phyloP scores from a whole-genome alignment of 2,113 vertebrate genomes.

The Peucedramus taeniatus region DNA sequence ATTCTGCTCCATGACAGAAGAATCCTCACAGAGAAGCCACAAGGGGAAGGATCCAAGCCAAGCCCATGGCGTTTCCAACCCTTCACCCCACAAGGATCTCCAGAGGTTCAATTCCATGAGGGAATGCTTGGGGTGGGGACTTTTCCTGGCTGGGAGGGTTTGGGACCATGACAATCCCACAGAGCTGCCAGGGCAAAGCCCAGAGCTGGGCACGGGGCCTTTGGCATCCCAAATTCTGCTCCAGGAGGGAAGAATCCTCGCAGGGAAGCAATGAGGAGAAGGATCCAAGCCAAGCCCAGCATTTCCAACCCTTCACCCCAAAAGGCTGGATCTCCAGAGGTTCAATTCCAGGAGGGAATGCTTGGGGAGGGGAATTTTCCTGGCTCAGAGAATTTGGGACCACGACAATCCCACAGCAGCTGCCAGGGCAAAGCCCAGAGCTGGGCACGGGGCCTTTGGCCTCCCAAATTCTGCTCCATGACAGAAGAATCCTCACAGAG shows the following conservation, averaged over 20 bases:
- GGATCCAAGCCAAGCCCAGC: not conserved
- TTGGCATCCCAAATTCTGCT: not conserved
- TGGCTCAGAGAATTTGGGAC: accelerated
- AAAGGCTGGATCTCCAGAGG: not conserved
- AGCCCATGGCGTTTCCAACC: too few relatives aligned
- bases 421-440: not conserved
- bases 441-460: accelerated
- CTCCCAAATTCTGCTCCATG: accelerated
- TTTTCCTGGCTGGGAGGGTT: accelerated
- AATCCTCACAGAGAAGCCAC: too few relatives aligned
- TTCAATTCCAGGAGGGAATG: accelerated
- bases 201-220: accelerated
- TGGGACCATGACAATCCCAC: accelerated
- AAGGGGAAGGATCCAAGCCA: too few relatives aligned
- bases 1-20: too few relatives aligned
- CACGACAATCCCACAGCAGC: accelerated
- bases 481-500: accelerated
- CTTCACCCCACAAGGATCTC: too few relatives aligned
- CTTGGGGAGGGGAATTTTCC: not conserved
- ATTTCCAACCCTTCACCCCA: not conserved
- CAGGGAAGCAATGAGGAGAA: accelerated
- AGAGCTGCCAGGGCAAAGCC: not conserved
- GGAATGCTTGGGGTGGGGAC: accelerated
- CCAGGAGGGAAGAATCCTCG: accelerated
- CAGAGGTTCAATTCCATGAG: accelerated